Conservation (phyloP, 2,888 invertebrate species). For the Stenodema calcarata region DNA sequence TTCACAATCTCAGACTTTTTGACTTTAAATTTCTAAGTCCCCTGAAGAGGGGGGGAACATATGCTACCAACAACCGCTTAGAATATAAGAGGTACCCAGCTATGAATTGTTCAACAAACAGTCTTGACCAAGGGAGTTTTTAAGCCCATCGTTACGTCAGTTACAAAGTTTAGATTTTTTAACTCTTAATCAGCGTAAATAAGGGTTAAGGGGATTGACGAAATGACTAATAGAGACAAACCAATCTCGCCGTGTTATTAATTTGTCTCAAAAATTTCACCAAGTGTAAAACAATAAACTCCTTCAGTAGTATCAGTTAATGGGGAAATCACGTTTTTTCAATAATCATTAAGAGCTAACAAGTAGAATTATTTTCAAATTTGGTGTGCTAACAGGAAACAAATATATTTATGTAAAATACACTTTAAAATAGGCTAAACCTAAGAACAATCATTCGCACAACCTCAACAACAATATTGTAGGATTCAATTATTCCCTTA, state of each 20-base stretch:
- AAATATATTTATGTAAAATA: conserved; percentile 20
- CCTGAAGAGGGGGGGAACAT: conserved; percentile 48
- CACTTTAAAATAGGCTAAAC: conserved; percentile 13
- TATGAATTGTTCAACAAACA: conserved; percentile 51
- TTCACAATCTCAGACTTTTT: conserved; percentile 57
- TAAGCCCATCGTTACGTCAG: conserved; percentile 32
- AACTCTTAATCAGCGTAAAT: conserved; percentile 2
- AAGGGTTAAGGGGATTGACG: not conserved
- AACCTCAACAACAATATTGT: conserved; percentile 39
- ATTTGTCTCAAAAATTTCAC: not conserved
- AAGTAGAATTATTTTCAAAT: conserved; percentile 6
- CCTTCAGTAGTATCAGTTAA: not conserved
- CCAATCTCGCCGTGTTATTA: not conserved
- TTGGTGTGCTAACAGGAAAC: conserved; percentile 16
- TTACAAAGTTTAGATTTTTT: conserved; percentile 37
- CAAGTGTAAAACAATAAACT: not conserved
- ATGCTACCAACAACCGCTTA: conserved; percentile 46
- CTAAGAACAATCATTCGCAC: conserved; percentile 34
- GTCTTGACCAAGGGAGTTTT: conserved; percentile 50
- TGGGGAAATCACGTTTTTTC: not conserved
- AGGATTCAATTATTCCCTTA: conserved; percentile 29
- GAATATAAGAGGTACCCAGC: conserved; percentile 45
- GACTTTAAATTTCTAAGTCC: conserved; percentile 55
- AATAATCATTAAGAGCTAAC: conserved; percentile 28
- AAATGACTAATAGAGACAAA: not conserved